A percentile compares a stretch with the other conserved stretches of the same genome.
Evolutionary conservation across 2,113 vertebrate species (phyloP).

Genomic region (Cettia cetti): DNA sequence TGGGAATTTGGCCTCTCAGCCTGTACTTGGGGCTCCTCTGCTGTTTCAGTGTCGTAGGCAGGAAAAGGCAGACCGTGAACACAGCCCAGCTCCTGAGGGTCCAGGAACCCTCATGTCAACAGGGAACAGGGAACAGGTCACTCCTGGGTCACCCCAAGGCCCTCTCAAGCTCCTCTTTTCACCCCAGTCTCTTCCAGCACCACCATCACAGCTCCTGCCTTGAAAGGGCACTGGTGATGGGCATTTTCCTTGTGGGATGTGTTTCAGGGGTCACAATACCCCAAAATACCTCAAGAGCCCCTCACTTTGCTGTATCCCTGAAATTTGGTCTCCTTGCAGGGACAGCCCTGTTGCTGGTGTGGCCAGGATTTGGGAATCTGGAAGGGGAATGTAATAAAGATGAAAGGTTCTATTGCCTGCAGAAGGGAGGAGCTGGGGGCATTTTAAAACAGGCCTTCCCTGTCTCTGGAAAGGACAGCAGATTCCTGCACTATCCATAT

Average conservation of each 20-base stretch:
- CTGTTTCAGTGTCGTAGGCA: background rate
- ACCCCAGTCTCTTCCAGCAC: background rate
- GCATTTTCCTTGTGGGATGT: background rate
- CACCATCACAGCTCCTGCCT: background rate
- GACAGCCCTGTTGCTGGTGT: background rate
- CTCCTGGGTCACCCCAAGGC: background rate
- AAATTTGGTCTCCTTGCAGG: background rate
- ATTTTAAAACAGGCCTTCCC: background rate
- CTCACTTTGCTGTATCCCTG: background rate
- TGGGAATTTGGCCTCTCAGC: conserved; percentile 57
- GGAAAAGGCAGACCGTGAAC: background rate
- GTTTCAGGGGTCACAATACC: background rate
- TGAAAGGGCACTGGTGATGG: background rate
- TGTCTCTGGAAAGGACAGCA: background rate
- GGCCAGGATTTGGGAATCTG: background rate
- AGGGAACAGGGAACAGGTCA: background rate
- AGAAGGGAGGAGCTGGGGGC: background rate
- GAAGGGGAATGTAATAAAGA: background rate
- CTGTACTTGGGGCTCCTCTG: background rate
- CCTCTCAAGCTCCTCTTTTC: background rate
- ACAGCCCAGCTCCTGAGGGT: background rate
- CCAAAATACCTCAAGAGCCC: background rate
- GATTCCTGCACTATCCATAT: background rate
- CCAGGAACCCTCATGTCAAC: background rate
- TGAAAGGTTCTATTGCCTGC: background rate